Evolutionary conservation across 2,113 vertebrate species (phyloP), one percentile per base, ranked within the genome.

Genomic region (Hoplias malabaricus): DNA sequence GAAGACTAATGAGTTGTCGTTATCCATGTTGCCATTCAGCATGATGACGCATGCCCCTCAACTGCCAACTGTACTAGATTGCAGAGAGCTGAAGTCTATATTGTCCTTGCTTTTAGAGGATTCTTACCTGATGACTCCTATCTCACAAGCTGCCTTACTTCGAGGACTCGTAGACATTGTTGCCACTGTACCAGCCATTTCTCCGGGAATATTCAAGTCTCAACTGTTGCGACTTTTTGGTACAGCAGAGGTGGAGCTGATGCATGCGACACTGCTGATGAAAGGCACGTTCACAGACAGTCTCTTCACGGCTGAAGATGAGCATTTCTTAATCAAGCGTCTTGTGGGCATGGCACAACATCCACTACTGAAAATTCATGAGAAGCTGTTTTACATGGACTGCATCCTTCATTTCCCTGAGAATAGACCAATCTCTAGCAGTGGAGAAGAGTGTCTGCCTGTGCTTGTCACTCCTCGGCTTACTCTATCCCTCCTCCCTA

Each of bases 381-480:
- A 93, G 54, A 94, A 93, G 62, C 94, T 96, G 21, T 95, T 97
- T 87, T 94, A 94, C 85, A 83, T 92, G 73, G 92, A 96, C 82
- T 96, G 93, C 42, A 87, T 97, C 46, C 85, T 96, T 77, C 91
- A 90, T 86, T 96, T 97, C 54, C 96, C 96, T 0, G 96, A 97
- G 86, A 97, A 97, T 85, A 91, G 93, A 1, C 95, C 96, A 0
- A 91, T 97, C 66, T 92, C 90, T 5, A 80, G 91, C 0, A 89
- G 90, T 0, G 84, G 85, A 0, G 93, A 93, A 1, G 96, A 96
- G 81, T 81, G 82, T 2, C 79, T 92, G 21, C 96, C 95, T 0
- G 91, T 97, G 75, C 89, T 95, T 66, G 88, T 97, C 11, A 93
- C 93, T 0, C 91, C 92, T 0, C 89, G 43, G 50, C 88, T 94